Conservation (phyloP, 1,140 invertebrate species). For the Liolophura sinensis region DNA sequence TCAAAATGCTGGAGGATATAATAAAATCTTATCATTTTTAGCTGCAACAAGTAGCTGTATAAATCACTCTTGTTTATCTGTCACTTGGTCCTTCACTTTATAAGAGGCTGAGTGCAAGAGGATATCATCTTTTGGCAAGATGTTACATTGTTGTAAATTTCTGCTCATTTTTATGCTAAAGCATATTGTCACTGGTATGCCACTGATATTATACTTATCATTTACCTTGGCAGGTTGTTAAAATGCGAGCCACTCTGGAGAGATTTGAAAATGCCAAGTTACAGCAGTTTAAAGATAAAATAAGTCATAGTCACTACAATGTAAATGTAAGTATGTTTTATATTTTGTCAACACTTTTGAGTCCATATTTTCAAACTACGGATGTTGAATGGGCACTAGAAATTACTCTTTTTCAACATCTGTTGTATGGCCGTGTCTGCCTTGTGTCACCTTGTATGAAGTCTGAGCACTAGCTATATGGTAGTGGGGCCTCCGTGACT, state of each 20-base stretch:
- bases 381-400: background rate
- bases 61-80: no score
- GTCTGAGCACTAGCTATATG: no score
- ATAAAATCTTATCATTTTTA: no score
- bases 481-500: no score
- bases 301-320: conserved; percentile 43
- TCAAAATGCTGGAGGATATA: no score
- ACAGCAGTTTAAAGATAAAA: conserved; percentile 64
- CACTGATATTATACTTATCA: background rate
- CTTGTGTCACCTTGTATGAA: no score
- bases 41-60: no score
- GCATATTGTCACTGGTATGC: background rate
- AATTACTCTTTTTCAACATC: no score
- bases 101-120: background rate
- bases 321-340: conserved; percentile 43
- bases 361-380: background rate
- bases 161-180: background rate
- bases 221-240: conserved; percentile 48
- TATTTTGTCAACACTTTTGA: background rate
- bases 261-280: conserved; percentile 85
- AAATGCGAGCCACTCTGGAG: conserved; percentile 85
- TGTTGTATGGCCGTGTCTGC: no score
- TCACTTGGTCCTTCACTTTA: background rate
- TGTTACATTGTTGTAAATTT: background rate
- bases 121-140: conserved; percentile 1